phyloP scores from a whole-genome alignment of 2,113 vertebrate genomes.

The Hiodon alosoides region DNA sequence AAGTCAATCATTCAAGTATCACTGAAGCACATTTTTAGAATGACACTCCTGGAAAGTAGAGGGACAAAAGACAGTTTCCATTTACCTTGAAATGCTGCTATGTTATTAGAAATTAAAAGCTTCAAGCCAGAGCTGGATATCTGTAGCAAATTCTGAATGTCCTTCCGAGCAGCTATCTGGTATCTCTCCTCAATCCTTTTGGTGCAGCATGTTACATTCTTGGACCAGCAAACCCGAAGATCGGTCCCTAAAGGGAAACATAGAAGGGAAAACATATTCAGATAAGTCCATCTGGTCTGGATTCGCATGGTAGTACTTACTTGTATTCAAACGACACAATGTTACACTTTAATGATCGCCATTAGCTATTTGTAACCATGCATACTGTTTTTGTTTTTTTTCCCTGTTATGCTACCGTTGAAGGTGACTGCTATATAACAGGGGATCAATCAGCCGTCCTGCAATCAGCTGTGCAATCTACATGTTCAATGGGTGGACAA shows the following conservation, averaged over 20 bases:
- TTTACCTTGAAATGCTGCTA: constrained; percentile 84
- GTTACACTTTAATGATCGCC: background rate
- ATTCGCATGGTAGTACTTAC: background rate
- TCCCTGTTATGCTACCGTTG: too few relatives aligned
- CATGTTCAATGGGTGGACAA: too few relatives aligned
- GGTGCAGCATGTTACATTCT: constrained; percentile 76
- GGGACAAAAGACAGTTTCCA: too few relatives aligned
- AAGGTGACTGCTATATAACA: too few relatives aligned
- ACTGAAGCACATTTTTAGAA: background rate
- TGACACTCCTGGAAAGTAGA: background rate
- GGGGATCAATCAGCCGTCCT: too few relatives aligned
- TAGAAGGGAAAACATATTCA: background rate
- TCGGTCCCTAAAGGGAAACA: constrained; percentile 61
- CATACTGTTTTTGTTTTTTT: too few relatives aligned
- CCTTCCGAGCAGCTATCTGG: constrained; percentile 66
- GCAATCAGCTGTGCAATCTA: too few relatives aligned
- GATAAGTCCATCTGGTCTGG: background rate
- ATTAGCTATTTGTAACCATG: too few relatives aligned
- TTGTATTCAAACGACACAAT: background rate
- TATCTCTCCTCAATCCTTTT: constrained; percentile 82
- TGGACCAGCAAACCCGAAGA: constrained; percentile 76
- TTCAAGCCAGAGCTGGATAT: constrained; percentile 70
- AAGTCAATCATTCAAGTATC: background rate
- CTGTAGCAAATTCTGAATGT: constrained; percentile 77
- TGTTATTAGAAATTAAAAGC: constrained; percentile 70